A percentile compares a stretch with the other conserved stretches of the same genome.
Conservation (phyloP, 2,113 vertebrate species). For the Pipra filicauda region DNA sequence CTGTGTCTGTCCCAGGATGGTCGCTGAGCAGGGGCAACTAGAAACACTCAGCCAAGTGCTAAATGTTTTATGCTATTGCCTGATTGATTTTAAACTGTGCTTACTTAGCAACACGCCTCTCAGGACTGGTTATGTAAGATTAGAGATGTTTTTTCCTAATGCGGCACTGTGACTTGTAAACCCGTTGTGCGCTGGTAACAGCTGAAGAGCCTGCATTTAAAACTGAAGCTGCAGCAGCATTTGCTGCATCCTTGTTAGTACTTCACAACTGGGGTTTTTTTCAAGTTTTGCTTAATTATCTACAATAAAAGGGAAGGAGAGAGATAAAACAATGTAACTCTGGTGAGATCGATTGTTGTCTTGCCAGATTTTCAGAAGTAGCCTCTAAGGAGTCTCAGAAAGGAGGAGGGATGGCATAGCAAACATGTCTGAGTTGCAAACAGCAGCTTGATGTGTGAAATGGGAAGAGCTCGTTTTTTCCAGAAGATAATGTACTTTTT, state of each 20-base stretch:
- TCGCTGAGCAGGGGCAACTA: neutral
- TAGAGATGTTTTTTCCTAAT: neutral
- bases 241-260: neutral
- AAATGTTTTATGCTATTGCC: neutral
- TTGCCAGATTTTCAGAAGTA: neutral
- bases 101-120: neutral
- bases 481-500: neutral
- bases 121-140: neutral
- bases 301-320: neutral
- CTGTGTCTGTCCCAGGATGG: neutral
- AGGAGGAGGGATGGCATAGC: neutral
- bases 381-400: neutral
- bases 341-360: neutral
- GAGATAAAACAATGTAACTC: neutral
- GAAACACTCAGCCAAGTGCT: neutral
- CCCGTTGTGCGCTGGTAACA: accelerated
- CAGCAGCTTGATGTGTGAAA: neutral
- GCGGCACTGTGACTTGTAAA: neutral
- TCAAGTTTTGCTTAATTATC: neutral
- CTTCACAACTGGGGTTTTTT: neutral
- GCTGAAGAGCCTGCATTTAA: neutral
- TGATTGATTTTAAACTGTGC: neutral
- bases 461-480: neutral
- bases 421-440: neutral
- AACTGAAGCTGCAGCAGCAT: neutral